These are phyloP conservation scores for Amazona guildingii DNA, from an alignment of 2,113 vertebrate genomes.

Conservation along the genomic window DNA sequence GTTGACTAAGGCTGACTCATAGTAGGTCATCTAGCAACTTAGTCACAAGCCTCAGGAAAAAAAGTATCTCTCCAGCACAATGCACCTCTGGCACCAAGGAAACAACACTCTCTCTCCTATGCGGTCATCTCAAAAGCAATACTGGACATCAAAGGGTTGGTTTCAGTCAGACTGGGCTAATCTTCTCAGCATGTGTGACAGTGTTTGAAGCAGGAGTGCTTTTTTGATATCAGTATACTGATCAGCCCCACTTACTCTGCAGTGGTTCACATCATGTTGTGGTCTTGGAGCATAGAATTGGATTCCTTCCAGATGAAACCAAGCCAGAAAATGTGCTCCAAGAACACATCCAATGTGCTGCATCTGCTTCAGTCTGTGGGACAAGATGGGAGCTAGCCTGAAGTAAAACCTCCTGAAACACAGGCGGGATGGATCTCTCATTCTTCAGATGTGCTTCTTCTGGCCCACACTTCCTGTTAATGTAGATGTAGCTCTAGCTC, in stretches of 20 bases:
- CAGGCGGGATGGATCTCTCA: not conserved
- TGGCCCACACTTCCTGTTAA: not conserved
- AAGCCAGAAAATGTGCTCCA: slow-evolving; percentile 49
- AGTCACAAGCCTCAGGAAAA: slow-evolving; percentile 13
- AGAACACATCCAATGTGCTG: slow-evolving; percentile 29
- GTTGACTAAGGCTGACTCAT: slow-evolving; percentile 36
- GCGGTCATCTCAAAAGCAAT: not conserved
- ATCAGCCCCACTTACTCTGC: not conserved
- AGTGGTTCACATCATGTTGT: not conserved
- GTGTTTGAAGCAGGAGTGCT: not conserved
- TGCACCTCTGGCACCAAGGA: not conserved
- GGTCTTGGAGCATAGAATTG: slow-evolving; percentile 15
- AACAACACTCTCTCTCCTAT: not conserved
- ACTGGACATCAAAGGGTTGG: not conserved
- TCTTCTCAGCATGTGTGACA: not conserved
- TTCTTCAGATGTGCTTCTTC: not conserved
- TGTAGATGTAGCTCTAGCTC: not conserved
- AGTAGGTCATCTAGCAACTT: not conserved
- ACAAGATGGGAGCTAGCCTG: not conserved
- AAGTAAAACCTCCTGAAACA: slow-evolving; percentile 5
- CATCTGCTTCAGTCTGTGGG: slow-evolving; percentile 36
- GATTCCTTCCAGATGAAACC: slow-evolving; percentile 44
- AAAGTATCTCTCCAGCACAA: not conserved
- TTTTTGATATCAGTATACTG: not conserved
- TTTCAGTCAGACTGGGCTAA: not conserved